These are phyloP conservation scores for Lates japonicus DNA, from an alignment of 2,797 vertebrate species.

Conservation along the genomic window DNA sequence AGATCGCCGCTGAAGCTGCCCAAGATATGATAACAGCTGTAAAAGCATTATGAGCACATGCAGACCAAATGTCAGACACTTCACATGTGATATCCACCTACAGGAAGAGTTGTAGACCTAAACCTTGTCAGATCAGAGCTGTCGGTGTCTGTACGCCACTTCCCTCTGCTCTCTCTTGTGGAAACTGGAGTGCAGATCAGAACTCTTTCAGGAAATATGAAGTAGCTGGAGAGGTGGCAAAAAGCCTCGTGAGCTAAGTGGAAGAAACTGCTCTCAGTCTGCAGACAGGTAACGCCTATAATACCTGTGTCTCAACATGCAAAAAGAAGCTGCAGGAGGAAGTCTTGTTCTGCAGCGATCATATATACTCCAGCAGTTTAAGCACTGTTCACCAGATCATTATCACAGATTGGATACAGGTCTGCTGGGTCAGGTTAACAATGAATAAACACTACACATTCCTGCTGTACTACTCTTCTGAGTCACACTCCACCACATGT, in stretches of 20 bases:
- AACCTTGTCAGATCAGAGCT: too few relatives aligned
- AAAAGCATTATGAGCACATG: background rate
- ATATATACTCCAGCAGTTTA: background rate
- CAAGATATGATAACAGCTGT: background rate
- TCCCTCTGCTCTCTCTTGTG: slow-evolving; percentile 53
- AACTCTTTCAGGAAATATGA: slow-evolving; percentile 95
- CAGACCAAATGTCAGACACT: background rate
- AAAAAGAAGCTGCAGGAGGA: background rate
- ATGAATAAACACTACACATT: background rate
- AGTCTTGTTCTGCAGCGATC: background rate
- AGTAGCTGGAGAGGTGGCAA: slow-evolving; percentile 90
- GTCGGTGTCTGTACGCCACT: background rate
- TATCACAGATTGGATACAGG: background rate
- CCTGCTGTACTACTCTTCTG: background rate
- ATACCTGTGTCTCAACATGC: background rate
- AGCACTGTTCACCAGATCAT: background rate
- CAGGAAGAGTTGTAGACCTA: background rate
- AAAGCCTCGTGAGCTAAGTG: slow-evolving; percentile 94
- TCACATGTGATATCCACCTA: background rate
- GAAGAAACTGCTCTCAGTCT: slow-evolving; percentile 97
- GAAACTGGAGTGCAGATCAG: slow-evolving; percentile 98
- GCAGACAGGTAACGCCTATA: slow-evolving; percentile 85
- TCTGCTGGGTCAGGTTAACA: background rate
- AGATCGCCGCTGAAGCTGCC: background rate
- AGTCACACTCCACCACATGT: background rate